These are phyloP conservation scores for Sciurus niger DNA, from an alignment of 2,113 vertebrate species.

Conservation along the genomic window DNA sequence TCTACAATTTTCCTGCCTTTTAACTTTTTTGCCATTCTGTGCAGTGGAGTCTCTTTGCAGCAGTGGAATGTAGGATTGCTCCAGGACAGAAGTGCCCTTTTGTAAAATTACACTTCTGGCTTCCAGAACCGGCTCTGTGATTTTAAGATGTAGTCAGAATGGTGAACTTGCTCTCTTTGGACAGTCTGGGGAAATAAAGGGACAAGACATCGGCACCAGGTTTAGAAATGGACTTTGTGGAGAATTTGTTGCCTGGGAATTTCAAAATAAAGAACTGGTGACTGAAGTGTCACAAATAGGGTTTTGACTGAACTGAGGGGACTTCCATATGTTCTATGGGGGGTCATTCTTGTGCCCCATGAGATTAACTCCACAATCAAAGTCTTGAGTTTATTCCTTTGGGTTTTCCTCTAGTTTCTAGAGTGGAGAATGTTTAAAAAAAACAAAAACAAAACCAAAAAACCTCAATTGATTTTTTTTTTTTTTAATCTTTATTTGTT, in stretches of 20 bases:
- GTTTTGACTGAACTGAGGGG: not conserved
- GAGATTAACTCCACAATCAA: not conserved
- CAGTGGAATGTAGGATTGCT: not conserved
- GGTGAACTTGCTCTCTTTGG: not conserved
- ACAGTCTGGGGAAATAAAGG: not conserved
- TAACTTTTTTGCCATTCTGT: not conserved
- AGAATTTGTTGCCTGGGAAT: not conserved
- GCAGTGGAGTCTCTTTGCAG: not conserved
- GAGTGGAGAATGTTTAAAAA: slow-evolving; percentile 36
- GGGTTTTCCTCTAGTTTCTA: not conserved
- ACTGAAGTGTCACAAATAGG: not conserved
- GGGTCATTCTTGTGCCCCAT: not conserved
- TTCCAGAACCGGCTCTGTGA: slow-evolving; percentile 3
- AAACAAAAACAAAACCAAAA: too few relatives aligned
- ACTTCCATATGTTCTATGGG: not conserved
- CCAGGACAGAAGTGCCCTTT: not conserved
- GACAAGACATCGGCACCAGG: not conserved
- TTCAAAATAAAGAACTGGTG: not conserved
- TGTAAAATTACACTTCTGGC: not conserved
- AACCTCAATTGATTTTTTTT: not conserved
- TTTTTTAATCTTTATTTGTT: too few relatives aligned
- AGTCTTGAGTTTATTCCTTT: not conserved
- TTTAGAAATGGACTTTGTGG: not conserved
- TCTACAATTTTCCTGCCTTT: not conserved
- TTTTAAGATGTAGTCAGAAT: not conserved